Percentiles rank a stretch among this genome's conserved stretches.
Evolutionary conservation across 2,888 invertebrate genomes (phyloP).

Genomic region (Drosophila sordidapex): DNA sequence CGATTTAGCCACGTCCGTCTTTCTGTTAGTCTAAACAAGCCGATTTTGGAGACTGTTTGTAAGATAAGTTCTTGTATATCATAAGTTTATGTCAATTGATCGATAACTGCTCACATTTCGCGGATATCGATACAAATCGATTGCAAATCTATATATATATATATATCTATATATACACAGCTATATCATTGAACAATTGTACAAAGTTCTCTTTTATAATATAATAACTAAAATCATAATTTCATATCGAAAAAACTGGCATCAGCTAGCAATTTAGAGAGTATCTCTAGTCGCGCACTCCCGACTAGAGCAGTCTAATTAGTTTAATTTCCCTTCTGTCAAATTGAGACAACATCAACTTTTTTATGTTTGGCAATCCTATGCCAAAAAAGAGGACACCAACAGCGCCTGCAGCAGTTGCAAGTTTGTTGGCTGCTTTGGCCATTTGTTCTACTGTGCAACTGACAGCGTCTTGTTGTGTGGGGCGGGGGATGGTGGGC

Average conservation of each 20-base stretch:
- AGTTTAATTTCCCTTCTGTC: background rate
- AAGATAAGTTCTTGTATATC: background rate
- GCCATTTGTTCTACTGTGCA: constrained; percentile 41
- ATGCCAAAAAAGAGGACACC: background rate
- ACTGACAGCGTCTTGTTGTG: constrained; percentile 41
- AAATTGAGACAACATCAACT: background rate
- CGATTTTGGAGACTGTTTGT: fast-evolving
- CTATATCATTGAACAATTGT: background rate
- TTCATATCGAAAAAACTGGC: background rate
- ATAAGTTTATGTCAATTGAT: background rate
- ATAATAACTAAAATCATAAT: too few species aligned
- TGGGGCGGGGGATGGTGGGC: background rate
- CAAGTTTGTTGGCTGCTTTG: constrained; percentile 14
- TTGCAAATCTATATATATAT: background rate
- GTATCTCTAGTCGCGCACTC: background rate
- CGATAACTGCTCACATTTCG: background rate
- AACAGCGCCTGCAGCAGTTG: constrained; percentile 5
- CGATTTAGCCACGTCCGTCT: background rate
- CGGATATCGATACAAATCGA: background rate
- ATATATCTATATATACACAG: background rate
- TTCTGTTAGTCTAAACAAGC: background rate
- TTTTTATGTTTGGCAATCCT: background rate
- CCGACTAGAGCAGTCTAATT: background rate
- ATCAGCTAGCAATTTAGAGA: background rate
- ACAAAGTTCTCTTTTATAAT: too few species aligned